Conservation (phyloP, 2,113 vertebrate genomes). For the Puffinus mauretanicus region DNA sequence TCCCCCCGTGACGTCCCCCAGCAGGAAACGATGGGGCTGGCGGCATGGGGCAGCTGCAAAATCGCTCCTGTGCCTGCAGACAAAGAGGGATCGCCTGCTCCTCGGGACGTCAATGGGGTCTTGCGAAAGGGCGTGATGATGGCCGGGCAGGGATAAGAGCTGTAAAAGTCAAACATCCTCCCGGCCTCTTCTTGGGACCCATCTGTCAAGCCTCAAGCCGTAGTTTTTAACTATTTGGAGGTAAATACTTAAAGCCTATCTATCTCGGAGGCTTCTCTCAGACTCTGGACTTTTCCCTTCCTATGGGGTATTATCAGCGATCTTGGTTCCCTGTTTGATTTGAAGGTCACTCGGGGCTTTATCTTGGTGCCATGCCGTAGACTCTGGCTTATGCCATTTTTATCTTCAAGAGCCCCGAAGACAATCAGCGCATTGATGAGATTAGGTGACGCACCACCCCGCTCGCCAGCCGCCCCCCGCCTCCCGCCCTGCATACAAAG, state of each 20-base stretch:
- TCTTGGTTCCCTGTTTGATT: conserved; percentile 72
- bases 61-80: neutral
- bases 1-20: neutral
- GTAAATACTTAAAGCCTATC: conserved; percentile 39
- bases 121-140: neutral
- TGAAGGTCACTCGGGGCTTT: conserved; percentile 67
- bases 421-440: conserved; percentile 75
- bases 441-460: conserved; percentile 54
- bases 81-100: neutral
- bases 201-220: neutral
- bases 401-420: conserved; percentile 63
- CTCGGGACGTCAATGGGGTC: neutral
- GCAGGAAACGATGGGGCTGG: conserved; percentile 15
- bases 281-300: conserved; percentile 58
- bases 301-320: conserved; percentile 54
- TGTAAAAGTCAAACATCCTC: conserved; percentile 44
- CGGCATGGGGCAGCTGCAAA: neutral
- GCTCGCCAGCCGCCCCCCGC: neutral
- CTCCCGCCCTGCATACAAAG: conserved; percentile 71
- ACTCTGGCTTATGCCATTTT: conserved; percentile 64
- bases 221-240: conserved; percentile 27
- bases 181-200: neutral
- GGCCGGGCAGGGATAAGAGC: neutral
- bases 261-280: neutral
- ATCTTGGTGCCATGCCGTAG: conserved; percentile 60